A percentile compares a stretch with the other conserved stretches of the same genome.
phyloP scores from a whole-genome alignment of 2,797 vertebrate genomes.

The Silurus aristotelis region DNA sequence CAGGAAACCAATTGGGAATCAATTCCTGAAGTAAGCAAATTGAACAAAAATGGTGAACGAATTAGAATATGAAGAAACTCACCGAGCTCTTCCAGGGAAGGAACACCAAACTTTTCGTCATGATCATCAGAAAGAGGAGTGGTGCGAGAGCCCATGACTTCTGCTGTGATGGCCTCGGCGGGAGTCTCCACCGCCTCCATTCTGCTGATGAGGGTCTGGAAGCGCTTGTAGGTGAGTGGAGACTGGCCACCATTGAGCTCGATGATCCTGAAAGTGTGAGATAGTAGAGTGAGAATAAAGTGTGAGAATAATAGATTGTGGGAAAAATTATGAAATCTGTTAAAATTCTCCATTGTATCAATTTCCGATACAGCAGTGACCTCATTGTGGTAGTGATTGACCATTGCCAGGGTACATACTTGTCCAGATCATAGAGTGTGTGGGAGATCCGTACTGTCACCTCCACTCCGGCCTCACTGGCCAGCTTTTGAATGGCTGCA shows the following conservation, averaged over 20 bases:
- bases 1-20: neutral
- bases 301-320: neutral
- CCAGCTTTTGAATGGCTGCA: constrained; percentile 64
- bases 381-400: neutral
- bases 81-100: constrained; percentile 66
- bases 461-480: constrained; percentile 62
- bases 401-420: constrained; percentile 44
- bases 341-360: neutral
- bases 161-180: constrained; percentile 54
- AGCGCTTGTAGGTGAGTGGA: constrained; percentile 66
- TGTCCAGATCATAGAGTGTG: constrained; percentile 66
- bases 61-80: neutral
- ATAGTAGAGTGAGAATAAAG: neutral
- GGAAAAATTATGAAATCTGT: neutral
- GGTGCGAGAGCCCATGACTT: constrained; percentile 58
- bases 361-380: neutral
- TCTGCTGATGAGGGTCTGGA: constrained; percentile 64
- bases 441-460: constrained; percentile 62
- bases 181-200: constrained; percentile 63
- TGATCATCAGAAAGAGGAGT: constrained; percentile 59
- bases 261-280: constrained; percentile 57
- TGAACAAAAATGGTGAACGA: neutral
- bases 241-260: constrained; percentile 64
- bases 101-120: constrained; percentile 63
- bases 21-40: neutral